phyloP scores from a whole-genome alignment of 2,888 invertebrate genomes.

The Horisme vitalbata region DNA sequence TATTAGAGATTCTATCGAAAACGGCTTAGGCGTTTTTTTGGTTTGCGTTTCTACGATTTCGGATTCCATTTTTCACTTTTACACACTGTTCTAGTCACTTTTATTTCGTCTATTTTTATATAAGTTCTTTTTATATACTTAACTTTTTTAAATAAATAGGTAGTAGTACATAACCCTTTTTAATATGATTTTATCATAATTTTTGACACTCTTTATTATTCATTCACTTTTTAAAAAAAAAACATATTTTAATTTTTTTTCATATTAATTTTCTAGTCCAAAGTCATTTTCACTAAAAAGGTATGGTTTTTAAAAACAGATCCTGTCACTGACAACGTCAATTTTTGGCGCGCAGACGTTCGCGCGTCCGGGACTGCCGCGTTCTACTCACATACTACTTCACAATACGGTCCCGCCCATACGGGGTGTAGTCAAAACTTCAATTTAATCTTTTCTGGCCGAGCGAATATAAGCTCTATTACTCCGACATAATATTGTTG shows the following conservation, averaged over 20 bases:
- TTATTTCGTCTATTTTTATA: neutral
- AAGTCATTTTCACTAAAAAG: too few relatives aligned
- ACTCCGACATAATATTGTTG: constrained; percentile 54
- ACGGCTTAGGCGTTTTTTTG: constrained; percentile 81
- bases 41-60: constrained; percentile 53
- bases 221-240: too few relatives aligned
- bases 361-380: constrained; percentile 51
- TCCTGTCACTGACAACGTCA: constrained; percentile 17
- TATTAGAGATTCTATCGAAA: constrained; percentile 85
- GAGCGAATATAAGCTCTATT: constrained; percentile 73
- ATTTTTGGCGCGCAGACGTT: constrained; percentile 47
- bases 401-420: constrained; percentile 64
- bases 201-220: too few relatives aligned
- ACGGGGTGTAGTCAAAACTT: constrained; percentile 75
- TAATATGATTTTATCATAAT: neutral
- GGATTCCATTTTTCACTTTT: constrained; percentile 51
- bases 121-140: too few relatives aligned
- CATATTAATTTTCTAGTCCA: too few relatives aligned
- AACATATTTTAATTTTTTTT: too few relatives aligned
- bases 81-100: constrained; percentile 7
- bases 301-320: constrained; percentile 1
- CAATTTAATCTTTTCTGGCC: constrained; percentile 54
- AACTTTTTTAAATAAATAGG: too few relatives aligned
- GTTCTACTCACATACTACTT: constrained; percentile 55
- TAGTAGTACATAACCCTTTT: too few relatives aligned